Evolutionary conservation across 2,888 invertebrate species (phyloP), one percentile per base, ranked within the genome.

Genomic region (Rhyacophila evoluta): DNA sequence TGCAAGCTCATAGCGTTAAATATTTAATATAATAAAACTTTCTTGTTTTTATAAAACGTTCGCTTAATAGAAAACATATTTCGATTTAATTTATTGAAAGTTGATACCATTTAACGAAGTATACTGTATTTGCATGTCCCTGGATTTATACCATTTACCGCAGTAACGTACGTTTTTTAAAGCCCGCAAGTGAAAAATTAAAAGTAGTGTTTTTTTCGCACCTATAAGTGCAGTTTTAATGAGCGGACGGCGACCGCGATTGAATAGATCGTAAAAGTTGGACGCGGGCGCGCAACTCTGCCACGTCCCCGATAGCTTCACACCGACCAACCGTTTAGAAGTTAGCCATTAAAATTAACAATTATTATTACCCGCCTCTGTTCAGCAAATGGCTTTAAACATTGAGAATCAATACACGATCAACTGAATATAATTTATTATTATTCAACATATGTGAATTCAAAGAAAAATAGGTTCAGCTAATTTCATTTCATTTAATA

Each of bases 221-320:
- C 28, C 69, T 37, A 71, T 71, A 70, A 71, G 70, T 76, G 37
- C 71, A 33, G 28, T 72, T 67, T 77, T 77, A 72, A 77, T 37
- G 77, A 68, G 68, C 37, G 19, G 39, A 37, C 76, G 33, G 68
- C 33, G 55, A 55, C 25, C 39, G 78, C 69, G 28, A 68, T 78
- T 78, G 69, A 78, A 78, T 74, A 74, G 78, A 55, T 72, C 69
- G 72, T 78, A 78, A 78, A 75, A 74, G 41, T 28, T 67, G 38
- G 69, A 55, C 55, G 55, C 55, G 55, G 55, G 55, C 55, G 55
- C 25, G 8, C 55, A 33, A 6, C 29, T 33, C 29, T 33, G 29
- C 29, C 29, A 33, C 29, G 29, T 33, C 41, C 12, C 15, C 41
- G 41, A 41, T 41, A 41, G 15, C 41, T 19, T 41, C 41, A 55